phyloP scores from a whole-genome alignment of 2,113 vertebrate genomes.

The Xenopus borealis region DNA sequence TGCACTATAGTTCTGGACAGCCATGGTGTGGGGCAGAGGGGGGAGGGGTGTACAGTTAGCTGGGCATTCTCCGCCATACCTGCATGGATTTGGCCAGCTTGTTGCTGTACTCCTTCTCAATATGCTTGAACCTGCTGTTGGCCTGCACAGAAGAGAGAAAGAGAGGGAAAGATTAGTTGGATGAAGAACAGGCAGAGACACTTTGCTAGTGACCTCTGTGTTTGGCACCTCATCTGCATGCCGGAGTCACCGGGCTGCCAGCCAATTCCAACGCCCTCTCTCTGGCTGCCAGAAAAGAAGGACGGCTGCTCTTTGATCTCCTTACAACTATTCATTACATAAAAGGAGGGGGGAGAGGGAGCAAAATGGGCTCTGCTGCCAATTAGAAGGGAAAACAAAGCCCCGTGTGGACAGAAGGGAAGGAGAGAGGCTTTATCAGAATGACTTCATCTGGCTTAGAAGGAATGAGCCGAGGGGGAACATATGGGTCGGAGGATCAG shows the following conservation, averaged over 20 bases:
- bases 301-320: constrained; percentile 77
- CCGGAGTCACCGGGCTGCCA: constrained; percentile 67
- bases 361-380: constrained; percentile 72
- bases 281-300: constrained; percentile 77
- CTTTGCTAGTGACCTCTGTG: constrained; percentile 69
- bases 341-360: constrained; percentile 66
- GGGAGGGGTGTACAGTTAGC: too few species aligned
- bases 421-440: constrained; percentile 29
- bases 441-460: constrained; percentile 29
- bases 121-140: constrained; percentile 81
- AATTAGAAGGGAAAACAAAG: constrained; percentile 76
- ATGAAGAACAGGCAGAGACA: constrained; percentile 63
- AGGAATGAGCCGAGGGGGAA: constrained; percentile 5
- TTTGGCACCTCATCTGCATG: constrained; percentile 70
- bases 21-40: too few species aligned
- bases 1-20: too few species aligned
- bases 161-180: constrained; percentile 64
- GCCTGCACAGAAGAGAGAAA: constrained; percentile 72
- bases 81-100: constrained; percentile 80
- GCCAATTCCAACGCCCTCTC: constrained; percentile 75
- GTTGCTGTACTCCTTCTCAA: constrained; percentile 80
- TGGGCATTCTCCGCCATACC: constrained; percentile 68
- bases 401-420: constrained; percentile 55
- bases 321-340: constrained; percentile 89
- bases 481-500: neutral